These are phyloP conservation scores for Vidua chalybeata DNA, from an alignment of 2,113 vertebrate species.

Conservation along the genomic window DNA sequence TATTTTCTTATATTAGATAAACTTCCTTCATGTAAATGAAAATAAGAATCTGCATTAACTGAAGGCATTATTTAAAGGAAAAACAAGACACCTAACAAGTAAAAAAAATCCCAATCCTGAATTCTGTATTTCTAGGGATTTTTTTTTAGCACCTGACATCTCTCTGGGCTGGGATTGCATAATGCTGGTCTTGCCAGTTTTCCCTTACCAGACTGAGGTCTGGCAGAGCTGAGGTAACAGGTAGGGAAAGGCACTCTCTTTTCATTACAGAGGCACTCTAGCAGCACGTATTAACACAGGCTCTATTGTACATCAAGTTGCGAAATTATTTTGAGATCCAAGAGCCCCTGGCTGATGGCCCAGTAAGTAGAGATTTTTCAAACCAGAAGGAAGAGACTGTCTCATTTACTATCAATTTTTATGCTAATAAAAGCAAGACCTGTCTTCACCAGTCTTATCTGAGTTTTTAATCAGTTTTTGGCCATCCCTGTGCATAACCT, in stretches of 20 bases:
- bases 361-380: constrained; percentile 23
- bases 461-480: background rate
- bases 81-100: background rate
- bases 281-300: background rate
- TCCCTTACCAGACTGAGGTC: background rate
- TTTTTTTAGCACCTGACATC: background rate
- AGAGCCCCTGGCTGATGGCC: background rate
- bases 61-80: background rate
- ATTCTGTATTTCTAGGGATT: background rate
- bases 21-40: background rate
- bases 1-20: background rate
- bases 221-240: background rate
- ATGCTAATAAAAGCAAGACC: background rate
- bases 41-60: background rate
- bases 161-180: background rate
- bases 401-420: background rate
- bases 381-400: background rate
- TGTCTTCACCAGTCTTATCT: background rate
- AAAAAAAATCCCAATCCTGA: background rate
- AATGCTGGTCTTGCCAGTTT: background rate
- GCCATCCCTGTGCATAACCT: background rate
- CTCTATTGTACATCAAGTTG: background rate
- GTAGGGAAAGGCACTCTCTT: background rate
- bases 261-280: background rate
- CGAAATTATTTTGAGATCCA: background rate